Percentiles rank a stretch among this genome's conserved stretches.
phyloP scores from a whole-genome alignment of 1,140 invertebrate genomes.

The Whitmania pigra region DNA sequence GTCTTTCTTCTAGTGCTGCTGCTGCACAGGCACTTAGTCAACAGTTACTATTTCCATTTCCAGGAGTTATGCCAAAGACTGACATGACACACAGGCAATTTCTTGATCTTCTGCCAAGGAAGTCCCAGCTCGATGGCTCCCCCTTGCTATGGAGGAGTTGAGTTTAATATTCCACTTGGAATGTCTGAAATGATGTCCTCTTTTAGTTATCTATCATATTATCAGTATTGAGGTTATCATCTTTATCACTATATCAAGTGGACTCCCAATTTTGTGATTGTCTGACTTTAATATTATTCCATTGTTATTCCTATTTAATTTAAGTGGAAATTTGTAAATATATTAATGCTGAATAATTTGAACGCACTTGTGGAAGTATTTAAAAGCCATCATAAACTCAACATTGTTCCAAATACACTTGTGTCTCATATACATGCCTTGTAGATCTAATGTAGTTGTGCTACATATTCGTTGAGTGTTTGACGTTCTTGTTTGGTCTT shows the following conservation, averaged over 20 bases:
- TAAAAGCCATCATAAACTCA: too few relatives aligned
- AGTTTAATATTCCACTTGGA: background rate
- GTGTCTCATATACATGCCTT: too few relatives aligned
- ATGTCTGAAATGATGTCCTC: background rate
- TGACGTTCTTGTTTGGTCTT: too few relatives aligned
- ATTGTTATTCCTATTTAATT: too few relatives aligned
- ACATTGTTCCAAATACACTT: too few relatives aligned
- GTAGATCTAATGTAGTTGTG: too few relatives aligned
- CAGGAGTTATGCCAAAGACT: background rate
- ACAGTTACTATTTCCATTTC: background rate
- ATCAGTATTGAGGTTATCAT: background rate
- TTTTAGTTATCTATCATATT: background rate
- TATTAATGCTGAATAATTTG: too few relatives aligned
- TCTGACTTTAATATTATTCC: too few relatives aligned
- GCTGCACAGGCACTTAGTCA: constrained; percentile 9
- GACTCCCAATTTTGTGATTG: constrained; percentile 1
- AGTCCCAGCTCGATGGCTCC: background rate
- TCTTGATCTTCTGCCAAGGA: background rate
- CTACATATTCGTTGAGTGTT: too few relatives aligned
- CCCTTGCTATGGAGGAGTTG: background rate
- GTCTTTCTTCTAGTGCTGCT: background rate
- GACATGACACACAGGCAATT: constrained; percentile 9
- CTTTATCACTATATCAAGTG: constrained; percentile 8
- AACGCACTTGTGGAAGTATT: too few relatives aligned
- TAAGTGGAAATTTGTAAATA: too few relatives aligned